phyloP scores from a whole-genome alignment of 2,888 invertebrate genomes.

The Metellina segmentata region DNA sequence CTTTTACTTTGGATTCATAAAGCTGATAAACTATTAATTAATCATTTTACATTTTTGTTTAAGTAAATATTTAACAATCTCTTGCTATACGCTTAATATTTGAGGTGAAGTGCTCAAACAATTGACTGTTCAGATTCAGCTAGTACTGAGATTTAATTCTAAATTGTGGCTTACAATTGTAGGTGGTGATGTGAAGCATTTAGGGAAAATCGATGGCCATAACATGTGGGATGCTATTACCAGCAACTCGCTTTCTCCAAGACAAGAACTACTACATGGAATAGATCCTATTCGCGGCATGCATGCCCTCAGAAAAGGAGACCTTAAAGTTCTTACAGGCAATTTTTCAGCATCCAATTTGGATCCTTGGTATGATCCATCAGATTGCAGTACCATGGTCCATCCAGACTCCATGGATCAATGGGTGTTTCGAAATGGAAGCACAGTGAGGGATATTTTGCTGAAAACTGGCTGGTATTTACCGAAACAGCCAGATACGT shows the following conservation, averaged over 20 bases:
- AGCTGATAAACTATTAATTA: no score
- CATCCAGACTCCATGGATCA: constrained; percentile 12
- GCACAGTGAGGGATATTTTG: background rate
- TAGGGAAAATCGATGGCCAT: constrained; percentile 83
- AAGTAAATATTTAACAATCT: no score
- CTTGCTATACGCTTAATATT: no score
- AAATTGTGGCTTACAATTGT: background rate
- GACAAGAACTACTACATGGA: constrained; percentile 86
- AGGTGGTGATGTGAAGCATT: background rate
- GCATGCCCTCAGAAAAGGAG: constrained; percentile 86
- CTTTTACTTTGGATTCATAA: no score
- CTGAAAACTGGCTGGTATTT: background rate
- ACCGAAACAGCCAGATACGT: background rate
- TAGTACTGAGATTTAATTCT: no score
- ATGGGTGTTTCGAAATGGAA: constrained; percentile 23
- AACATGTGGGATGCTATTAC: constrained; percentile 88
- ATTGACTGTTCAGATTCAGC: no score
- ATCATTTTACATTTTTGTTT: no score
- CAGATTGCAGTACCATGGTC: background rate
- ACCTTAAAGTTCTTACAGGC: constrained; percentile 90
- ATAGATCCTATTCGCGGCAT: constrained; percentile 87
- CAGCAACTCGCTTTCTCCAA: constrained; percentile 81
- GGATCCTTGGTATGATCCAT: background rate
- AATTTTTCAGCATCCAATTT: constrained; percentile 78
- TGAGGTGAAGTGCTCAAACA: no score